Base-by-base conservation (phyloP, 1,140 invertebrate species). In the Bombus impatiens region DNA sequence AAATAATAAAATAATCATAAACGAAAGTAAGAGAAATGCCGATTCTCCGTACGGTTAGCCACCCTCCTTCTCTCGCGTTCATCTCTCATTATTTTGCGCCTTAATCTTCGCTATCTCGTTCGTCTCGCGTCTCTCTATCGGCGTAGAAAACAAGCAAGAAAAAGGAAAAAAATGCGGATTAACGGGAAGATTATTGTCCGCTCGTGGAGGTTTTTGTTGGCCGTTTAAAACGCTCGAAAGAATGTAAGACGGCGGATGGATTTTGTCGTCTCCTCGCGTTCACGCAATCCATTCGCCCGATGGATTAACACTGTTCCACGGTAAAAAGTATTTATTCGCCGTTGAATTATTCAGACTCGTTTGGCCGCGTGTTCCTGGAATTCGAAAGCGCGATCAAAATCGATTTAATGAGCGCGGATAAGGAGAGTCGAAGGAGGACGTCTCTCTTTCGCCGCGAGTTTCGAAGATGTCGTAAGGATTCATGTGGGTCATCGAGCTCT, bases 331-430 rank as follows among this genome's bases (percentile, higher is more conserved):
- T 78, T 78, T 65, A 62, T 78, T 65, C 76, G 15, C 53, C 25
- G 76, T 78, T 78, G 76, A 78, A 78, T 78, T 42, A 78, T 78
- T 78, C 76, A 78, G 37, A n/a, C 76, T 78, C 57, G 76, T 78
- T 78, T 78, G 59, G 76, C 28, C 59, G 57, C 57, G 59, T 40
- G 37, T 78, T 78, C 76, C 59, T 15, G 57, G 76, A 78, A 78
- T 62, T 78, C 76, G 76, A 78, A 78, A 62, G 76, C 76, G 76
- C 35, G 76, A 78, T 78, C 76, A 78, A 78, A 78, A 78, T 78
- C 76, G 76, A 78, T 28, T 78, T 78, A 78, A 78, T 42, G 76
- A 78, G 59, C 76, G 76, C 76, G 76, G 37, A 78, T 78, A 62
- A 78, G 76, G 25, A 18, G 57, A 65, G 3, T 5, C 76, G 76